These are phyloP conservation scores for Pteruthius melanotis DNA, from an alignment of 2,113 vertebrate species.

Conservation along the genomic window DNA sequence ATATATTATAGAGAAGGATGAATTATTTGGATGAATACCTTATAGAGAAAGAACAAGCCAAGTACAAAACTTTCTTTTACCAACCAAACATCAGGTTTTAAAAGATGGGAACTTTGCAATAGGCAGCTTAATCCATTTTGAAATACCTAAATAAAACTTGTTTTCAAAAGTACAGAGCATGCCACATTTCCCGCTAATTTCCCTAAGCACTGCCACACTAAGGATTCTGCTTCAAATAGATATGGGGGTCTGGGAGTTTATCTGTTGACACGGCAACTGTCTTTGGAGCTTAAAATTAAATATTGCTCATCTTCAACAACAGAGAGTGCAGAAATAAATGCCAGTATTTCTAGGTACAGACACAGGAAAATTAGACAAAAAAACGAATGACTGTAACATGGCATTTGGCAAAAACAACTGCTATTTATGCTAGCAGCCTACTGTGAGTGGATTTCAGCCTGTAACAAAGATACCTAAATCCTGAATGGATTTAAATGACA, in stretches of 20 bases:
- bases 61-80: neutral
- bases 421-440: neutral
- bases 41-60: neutral
- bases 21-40: neutral
- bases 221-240: neutral
- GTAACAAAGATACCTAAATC: neutral
- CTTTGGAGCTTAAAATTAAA: constrained; percentile 10
- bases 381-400: neutral
- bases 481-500: neutral
- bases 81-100: neutral
- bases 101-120: neutral
- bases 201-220: neutral
- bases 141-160: neutral
- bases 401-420: neutral
- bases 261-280: neutral
- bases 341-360: neutral
- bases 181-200: neutral
- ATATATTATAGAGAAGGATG: neutral
- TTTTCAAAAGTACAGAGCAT: neutral
- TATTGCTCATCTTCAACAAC: neutral
- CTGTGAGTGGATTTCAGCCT: neutral
- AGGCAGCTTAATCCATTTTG: neutral
- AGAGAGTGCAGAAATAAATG: neutral
- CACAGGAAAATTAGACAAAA: neutral
- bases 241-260: neutral